A percentile compares a stretch with the other conserved stretches of the same genome.
Conservation (phyloP, 2,888 invertebrate genomes). For the Octodonta nipae region DNA sequence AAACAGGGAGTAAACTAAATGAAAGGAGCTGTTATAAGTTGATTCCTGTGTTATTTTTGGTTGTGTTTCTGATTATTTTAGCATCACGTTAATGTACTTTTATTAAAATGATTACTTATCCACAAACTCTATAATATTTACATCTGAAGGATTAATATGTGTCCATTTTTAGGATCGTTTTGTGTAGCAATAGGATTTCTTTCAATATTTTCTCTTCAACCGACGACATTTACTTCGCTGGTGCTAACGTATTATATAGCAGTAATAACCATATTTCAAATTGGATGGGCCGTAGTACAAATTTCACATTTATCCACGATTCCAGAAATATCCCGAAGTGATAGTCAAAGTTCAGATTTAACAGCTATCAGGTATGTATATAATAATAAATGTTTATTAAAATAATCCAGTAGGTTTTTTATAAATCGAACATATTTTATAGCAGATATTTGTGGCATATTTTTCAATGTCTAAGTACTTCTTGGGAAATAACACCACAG, state of each 20-base stretch:
- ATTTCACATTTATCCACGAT: conserved; percentile 87
- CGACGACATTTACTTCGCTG: conserved; percentile 37
- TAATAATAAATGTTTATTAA: conserved; percentile 4
- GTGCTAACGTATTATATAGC: conserved; percentile 43
- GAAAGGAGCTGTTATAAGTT: no score
- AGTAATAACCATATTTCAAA: conserved; percentile 67
- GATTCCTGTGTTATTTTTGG: no score
- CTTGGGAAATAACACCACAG: no score
- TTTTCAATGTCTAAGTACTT: no score
- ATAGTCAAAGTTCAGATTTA: conserved; percentile 59
- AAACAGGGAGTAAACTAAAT: no score
- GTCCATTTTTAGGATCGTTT: conserved; percentile 40
- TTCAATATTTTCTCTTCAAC: conserved; percentile 60
- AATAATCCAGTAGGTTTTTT: not conserved
- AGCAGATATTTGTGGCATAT: no score
- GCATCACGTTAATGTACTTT: no score
- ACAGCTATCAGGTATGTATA: conserved; percentile 59
- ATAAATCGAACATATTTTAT: no score
- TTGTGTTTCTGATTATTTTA: no score
- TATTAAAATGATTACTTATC: no score
- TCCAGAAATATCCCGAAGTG: conserved; percentile 59
- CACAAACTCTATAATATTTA: not conserved
- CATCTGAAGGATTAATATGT: no score
- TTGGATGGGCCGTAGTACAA: conserved; percentile 88
- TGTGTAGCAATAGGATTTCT: conserved; percentile 64